Evolutionary conservation across 1,140 invertebrate genomes (phyloP), one percentile per base, ranked within the genome.

Genomic region (Wasmannia auropunctata): DNA sequence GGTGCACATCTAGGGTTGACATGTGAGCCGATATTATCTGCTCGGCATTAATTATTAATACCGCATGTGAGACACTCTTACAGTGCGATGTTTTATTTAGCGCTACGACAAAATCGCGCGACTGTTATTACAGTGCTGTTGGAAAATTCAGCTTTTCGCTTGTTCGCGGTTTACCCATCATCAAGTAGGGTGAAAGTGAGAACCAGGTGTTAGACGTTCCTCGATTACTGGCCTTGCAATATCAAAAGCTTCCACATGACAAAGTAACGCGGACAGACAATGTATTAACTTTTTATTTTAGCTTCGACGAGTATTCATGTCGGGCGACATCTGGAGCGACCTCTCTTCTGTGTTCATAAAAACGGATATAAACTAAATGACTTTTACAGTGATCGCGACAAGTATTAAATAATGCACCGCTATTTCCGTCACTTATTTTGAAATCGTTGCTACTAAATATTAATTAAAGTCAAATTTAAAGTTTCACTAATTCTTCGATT

Each of bases 271-370:
- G 65, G 51, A 58, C 65, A 72, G 79, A 81, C 79, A 72, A 54
- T 72, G 51, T 83, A 83, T 58, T 72, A 83, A 83, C 79, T 83
- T 83, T 81, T 83, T 83, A 83, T 83, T 62, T 65, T 74, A 58
- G 54, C 79, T 46, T 43, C 51, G 54, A 5, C 37, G 67, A 43
- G 67, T 83, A 83, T 83, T 83, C 79, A 43, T 72, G 65, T 81
- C 79, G 79, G 19, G n/a, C 79, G 37, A 28, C 65, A 81, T 81
- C 49, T 72, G 67, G 28, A 60, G 54, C 67, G 25, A 34, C n/a
- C 37, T 58, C 51, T 58, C 60, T 49, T 69, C 43, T 54, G 76
- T 37, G 60, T 79, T 43, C 49, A 51, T 58, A 83, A 83, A 83
- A 74, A 83, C 31, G 34, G 63, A 69, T 69, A 74, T 34, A 34